A percentile compares a stretch with the other conserved stretches of the same genome.
Evolutionary conservation across 1,140 invertebrate genomes (phyloP).

Genomic region (Zaprionus camerounensis): DNA sequence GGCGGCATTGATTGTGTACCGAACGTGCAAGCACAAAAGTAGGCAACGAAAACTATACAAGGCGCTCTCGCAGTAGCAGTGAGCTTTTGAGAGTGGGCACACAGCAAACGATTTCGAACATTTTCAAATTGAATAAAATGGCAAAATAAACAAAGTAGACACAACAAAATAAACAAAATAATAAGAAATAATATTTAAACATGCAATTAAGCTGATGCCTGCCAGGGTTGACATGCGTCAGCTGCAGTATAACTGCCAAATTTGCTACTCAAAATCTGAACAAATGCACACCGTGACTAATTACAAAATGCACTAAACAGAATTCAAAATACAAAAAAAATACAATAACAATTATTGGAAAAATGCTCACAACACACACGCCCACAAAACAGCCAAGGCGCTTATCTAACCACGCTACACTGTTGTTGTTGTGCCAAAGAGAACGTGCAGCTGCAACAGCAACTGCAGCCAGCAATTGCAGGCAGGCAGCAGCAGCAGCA

Average conservation of each 20-base stretch:
- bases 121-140: not conserved
- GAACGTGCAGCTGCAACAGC: conserved; percentile 56
- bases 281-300: not conserved
- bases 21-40: conserved; percentile 53
- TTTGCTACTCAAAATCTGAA: not conserved
- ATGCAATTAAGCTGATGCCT: not conserved
- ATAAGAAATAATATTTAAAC: not conserved
- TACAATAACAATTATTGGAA: conserved; percentile 37
- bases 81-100: conserved; percentile 39
- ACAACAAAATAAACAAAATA: conserved; percentile 28
- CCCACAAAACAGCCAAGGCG: conserved; percentile 43
- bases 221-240: not conserved
- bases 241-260: too few relatives aligned
- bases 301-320: conserved; percentile 7
- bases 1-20: not conserved
- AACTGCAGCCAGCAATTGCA: conserved; percentile 28
- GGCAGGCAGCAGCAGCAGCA: not conserved
- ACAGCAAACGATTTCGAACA: not conserved
- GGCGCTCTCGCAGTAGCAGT: conserved; percentile 8
- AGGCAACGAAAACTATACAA: conserved; percentile 45
- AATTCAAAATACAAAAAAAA: conserved; percentile 16
- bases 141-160: conserved; percentile 5
- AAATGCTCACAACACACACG: conserved; percentile 52
- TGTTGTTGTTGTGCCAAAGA: conserved; percentile 25
- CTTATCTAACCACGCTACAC: conserved; percentile 46